Base-by-base conservation (phyloP, 2,888 invertebrate species). In the Heliconius ethilla region DNA sequence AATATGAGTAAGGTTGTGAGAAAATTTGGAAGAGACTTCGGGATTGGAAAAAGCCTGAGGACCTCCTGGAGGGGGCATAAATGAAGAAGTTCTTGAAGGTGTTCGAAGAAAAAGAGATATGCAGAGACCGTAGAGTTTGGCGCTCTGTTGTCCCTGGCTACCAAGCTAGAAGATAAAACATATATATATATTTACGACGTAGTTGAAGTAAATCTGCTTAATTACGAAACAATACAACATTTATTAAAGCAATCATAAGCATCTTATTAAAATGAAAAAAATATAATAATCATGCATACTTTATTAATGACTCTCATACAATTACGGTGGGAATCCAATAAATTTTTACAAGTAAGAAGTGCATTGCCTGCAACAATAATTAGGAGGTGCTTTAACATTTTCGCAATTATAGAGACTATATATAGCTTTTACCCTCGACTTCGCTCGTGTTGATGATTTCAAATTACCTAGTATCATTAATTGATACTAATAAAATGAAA, bases 261-360 rank as follows among this genome's bases (percentile, higher is more conserved):
- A 63, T 18, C 40, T 63, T 63, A 37, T 40, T 62, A 62, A 63
- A 74, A 67, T 74, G 76, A 40, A 65, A 76, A n/a, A 69, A 22
- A 27, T 18, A 63, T 51, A 76, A 79, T 72, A 37, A 75, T 66
- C 55, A 55, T 73, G 76, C 65, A 45, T 63, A 29, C 51, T 74
- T 45, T 45, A 40, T 74, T 62, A 63, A 51, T 27, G 66, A 27
- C 70, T 45, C 70, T 79, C 37, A 59, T 66, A 76, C 70, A 70
- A 75, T 76, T 70, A 76, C 73, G 62, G 77, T 69, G 51, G 69
- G 76, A 70, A 62, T 55, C 76, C 80, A 80, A 80, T 78, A 76
- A 76, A 78, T 66, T 78, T 78, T 79, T 76, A 73, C 79, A 77
- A 75, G 79, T 72, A 81, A 81, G 78, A 79, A 75, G 75, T 70